Evolutionary conservation across 1,140 invertebrate species (phyloP).

Genomic region (Bursaphelenchus mucronatus): DNA sequence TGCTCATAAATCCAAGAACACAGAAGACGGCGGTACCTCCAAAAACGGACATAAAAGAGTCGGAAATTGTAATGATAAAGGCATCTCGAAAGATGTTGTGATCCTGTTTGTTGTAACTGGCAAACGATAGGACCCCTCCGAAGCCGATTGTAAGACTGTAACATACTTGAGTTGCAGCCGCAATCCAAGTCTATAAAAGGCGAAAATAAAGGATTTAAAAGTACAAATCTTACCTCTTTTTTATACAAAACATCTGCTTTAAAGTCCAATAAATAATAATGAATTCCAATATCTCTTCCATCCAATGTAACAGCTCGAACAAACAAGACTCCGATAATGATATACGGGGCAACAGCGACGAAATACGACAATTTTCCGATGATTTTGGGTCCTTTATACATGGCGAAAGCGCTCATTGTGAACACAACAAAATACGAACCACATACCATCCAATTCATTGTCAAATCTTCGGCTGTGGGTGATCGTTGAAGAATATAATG

Average conservation of each 20-base stretch:
- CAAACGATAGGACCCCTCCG: conserved; percentile 58
- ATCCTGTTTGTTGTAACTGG: conserved; percentile 29
- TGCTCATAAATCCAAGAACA: conserved; percentile 44
- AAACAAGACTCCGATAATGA: conserved; percentile 43
- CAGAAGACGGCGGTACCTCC: conserved; percentile 38
- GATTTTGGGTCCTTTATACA: conserved; percentile 45
- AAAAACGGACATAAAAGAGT: conserved; percentile 36
- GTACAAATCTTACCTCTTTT: background rate
- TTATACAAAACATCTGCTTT: conserved; percentile 18
- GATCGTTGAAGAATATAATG: conserved; percentile 10
- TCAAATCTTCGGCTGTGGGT: background rate
- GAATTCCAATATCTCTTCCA: conserved; percentile 39
- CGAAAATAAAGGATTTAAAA: background rate
- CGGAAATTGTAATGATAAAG: conserved; percentile 39
- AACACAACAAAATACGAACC: conserved; percentile 23
- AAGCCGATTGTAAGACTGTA: conserved; percentile 62
- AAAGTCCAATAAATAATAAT: conserved; percentile 44
- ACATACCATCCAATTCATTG: conserved; percentile 19
- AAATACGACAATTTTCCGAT: conserved; percentile 41
- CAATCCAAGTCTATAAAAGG: conserved; percentile 55
- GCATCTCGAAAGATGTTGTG: conserved; percentile 37
- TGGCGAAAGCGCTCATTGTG: conserved; percentile 35
- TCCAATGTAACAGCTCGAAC: conserved; percentile 45
- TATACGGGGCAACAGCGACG: conserved; percentile 44
- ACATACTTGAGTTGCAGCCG: conserved; percentile 62